A percentile compares a stretch with the other conserved stretches of the same genome.
These are phyloP conservation scores for Chrysomela aeneicollis DNA, from an alignment of 2,888 invertebrate species.

Conservation along the genomic window DNA sequence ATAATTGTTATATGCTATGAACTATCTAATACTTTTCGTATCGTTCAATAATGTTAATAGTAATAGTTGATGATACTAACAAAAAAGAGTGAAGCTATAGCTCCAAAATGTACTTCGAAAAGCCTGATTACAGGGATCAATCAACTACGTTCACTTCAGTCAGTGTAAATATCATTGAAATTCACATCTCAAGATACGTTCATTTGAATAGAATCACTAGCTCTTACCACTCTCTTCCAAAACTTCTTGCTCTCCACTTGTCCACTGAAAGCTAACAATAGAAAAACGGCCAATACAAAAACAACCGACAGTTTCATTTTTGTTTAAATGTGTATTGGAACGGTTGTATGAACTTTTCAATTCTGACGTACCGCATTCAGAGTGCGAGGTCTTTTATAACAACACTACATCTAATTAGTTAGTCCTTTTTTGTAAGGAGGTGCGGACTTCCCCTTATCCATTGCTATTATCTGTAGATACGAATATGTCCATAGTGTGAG, in stretches of 20 bases:
- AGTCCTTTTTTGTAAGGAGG: neutral
- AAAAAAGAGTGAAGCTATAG: no score
- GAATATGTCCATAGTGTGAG: neutral
- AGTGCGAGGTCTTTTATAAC: neutral
- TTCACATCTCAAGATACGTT: no score
- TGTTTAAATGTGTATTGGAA: neutral
- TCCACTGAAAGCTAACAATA: slow-evolving; percentile 19
- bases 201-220: no score
- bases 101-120: no score
- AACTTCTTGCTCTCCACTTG: slow-evolving; percentile 28
- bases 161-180: no score
- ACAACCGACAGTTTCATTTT: slow-evolving; percentile 30
- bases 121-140: no score
- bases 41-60: no score
- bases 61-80: no score
- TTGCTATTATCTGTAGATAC: neutral
- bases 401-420: neutral
- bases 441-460: neutral
- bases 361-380: neutral
- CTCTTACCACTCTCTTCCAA: slow-evolving; percentile 28
- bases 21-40: no score
- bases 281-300: slow-evolving; percentile 21
- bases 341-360: neutral
- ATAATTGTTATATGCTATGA: no score
- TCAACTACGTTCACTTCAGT: no score